These are phyloP conservation scores for Tor tambroides DNA, from an alignment of 2,113 vertebrate species.

Conservation along the genomic window DNA sequence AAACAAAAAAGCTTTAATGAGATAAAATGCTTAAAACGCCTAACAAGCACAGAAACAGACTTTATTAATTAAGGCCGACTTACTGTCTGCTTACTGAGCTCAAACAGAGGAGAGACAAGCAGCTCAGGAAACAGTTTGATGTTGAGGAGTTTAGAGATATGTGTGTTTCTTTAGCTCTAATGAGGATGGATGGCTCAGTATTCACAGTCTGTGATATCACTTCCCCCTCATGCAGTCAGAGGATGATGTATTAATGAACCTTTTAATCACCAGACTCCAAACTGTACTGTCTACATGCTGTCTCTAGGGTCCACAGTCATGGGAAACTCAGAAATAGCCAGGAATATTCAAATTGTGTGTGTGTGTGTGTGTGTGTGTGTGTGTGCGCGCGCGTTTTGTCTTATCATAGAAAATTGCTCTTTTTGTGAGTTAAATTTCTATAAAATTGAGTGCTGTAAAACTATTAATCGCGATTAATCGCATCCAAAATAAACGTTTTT, in stretches of 20 bases:
- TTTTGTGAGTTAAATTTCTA: neutral
- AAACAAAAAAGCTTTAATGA: conserved; percentile 33
- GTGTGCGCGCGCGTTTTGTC: neutral
- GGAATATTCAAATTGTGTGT: neutral
- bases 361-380: neutral
- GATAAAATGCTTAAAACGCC: conserved; percentile 36
- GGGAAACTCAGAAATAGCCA: neutral
- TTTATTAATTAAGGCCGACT: conserved; percentile 31
- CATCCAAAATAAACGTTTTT: too few species aligned
- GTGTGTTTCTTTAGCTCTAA: conserved; percentile 32
- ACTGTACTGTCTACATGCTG: conserved; percentile 15
- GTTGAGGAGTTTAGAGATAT: neutral
- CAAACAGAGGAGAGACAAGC: neutral
- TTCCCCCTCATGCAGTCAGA: conserved; percentile 57
- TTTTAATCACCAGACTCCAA: conserved; percentile 35
- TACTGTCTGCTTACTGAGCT: conserved; percentile 9
- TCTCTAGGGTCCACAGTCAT: neutral
- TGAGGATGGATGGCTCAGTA: conserved; percentile 49
- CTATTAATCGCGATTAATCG: too few species aligned
- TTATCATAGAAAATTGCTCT: neutral
- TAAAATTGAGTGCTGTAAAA: too few species aligned
- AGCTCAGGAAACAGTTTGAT: conserved; percentile 25
- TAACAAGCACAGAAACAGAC: conserved; percentile 37
- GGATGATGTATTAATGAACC: conserved; percentile 62
- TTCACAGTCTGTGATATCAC: conserved; percentile 54